A percentile compares a stretch with the other conserved stretches of the same genome.
Conservation (phyloP, 2,113 vertebrate genomes). For the Cervus canadensis region DNA sequence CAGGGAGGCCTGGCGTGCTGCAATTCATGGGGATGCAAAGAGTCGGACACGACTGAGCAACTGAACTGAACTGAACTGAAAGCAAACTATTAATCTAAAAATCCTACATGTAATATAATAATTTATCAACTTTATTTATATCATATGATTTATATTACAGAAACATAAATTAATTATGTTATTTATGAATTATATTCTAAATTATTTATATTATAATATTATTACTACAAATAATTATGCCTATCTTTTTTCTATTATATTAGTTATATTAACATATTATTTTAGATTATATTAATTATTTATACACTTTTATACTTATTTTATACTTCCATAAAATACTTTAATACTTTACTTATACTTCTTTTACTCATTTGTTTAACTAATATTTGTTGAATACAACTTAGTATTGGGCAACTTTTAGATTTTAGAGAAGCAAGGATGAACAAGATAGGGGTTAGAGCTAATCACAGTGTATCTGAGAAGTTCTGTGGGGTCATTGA, state of each 20-base stretch:
- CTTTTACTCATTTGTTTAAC: background rate
- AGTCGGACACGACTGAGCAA: too few species aligned
- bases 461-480: background rate
- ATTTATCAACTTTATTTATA: background rate
- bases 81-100: background rate
- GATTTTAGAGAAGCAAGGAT: background rate
- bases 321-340: background rate
- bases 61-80: background rate
- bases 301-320: background rate
- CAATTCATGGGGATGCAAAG: too few species aligned
- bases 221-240: background rate
- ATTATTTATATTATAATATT: background rate
- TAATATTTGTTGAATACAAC: background rate
- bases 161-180: background rate
- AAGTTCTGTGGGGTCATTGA: background rate
- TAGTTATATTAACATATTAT: background rate
- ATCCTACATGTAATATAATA: background rate
- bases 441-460: background rate
- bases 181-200: background rate
- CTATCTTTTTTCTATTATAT: background rate
- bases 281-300: background rate
- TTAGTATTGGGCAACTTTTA: background rate
- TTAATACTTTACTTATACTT: background rate
- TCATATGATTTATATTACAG: background rate
- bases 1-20: too few species aligned